phyloP scores from a whole-genome alignment of 1,140 invertebrate species.

The Cyrtorhinus lividipennis region DNA sequence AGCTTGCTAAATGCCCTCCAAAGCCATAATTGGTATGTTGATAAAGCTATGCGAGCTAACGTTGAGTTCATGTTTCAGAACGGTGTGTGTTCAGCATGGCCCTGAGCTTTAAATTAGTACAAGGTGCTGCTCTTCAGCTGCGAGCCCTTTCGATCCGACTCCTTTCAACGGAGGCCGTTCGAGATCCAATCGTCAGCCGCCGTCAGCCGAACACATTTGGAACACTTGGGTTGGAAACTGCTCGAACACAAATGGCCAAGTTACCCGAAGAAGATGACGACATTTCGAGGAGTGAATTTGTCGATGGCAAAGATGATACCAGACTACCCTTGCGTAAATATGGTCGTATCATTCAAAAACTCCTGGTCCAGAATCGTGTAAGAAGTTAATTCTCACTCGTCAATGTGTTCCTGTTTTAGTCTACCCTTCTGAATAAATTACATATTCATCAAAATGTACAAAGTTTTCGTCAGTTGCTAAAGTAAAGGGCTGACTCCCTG shows the following conservation, averaged over 20 bases:
- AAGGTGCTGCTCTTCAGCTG: neutral
- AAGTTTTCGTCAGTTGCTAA: neutral
- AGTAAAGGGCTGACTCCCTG: neutral
- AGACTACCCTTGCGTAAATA: constrained; percentile 20
- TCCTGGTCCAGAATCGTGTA: constrained; percentile 23
- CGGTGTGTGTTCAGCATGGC: too few relatives aligned
- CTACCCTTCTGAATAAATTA: neutral
- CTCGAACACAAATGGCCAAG: neutral
- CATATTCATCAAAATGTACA: neutral
- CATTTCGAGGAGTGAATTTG: constrained; percentile 15
- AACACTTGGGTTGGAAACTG: neutral
- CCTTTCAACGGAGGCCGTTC: neutral
- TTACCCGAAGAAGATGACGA: constrained; percentile 23
- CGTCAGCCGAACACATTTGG: constrained; percentile 7
- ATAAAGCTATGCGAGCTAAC: too few relatives aligned
- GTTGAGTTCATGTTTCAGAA: too few relatives aligned
- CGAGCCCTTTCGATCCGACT: neutral
- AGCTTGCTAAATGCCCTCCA: too few relatives aligned
- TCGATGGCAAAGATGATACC: constrained; percentile 21
- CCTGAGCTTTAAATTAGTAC: too few relatives aligned
- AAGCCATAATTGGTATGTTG: too few relatives aligned
- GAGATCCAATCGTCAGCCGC: neutral
- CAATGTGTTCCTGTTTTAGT: neutral
- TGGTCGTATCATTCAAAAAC: constrained; percentile 22
- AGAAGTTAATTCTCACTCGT: neutral